Percentiles rank a stretch among this genome's conserved stretches.
phyloP scores from a whole-genome alignment of 1,140 invertebrate genomes.

The Drosophila murphyi region DNA sequence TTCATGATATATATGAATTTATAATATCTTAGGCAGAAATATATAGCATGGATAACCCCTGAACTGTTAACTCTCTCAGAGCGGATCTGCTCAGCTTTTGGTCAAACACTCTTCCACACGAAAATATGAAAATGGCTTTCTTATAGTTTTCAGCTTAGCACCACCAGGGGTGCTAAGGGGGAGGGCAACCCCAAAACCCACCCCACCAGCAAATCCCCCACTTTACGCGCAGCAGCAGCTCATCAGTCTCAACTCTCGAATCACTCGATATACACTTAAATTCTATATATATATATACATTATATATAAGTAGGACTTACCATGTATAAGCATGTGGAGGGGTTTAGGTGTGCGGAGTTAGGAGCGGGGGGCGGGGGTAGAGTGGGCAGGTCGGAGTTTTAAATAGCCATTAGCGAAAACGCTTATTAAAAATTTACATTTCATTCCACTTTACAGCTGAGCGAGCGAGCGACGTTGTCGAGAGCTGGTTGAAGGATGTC shows the following conservation, averaged over 20 bases:
- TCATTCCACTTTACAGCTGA: conserved; percentile 83
- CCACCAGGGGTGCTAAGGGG: background rate
- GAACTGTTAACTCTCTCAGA: conserved; percentile 1
- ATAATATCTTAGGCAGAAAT: too few relatives aligned
- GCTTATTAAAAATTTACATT: conserved; percentile 85
- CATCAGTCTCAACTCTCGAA: conserved; percentile 54
- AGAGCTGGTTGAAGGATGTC: conserved; percentile 13
- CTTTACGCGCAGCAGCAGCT: conserved; percentile 5
- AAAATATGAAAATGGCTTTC: conserved; percentile 73
- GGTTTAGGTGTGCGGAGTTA: background rate
- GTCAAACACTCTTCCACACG: conserved; percentile 57
- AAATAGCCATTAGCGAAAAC: conserved; percentile 85
- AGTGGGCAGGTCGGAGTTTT: conserved; percentile 69
- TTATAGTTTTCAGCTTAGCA: conserved; percentile 47
- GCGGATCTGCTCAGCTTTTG: conserved; percentile 28
- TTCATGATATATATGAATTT: too few relatives aligned
- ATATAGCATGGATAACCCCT: too few relatives aligned
- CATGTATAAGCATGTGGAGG: conserved; percentile 43
- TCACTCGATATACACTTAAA: conserved; percentile 60
- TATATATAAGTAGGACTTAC: conserved; percentile 9
- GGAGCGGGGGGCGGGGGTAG: background rate
- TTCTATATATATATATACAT: conserved; percentile 21
- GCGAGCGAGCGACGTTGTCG: conserved; percentile 49
- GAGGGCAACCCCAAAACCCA: conserved; percentile 2
- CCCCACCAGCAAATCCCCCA: background rate